A percentile compares a stretch with the other conserved stretches of the same genome.
Conservation (phyloP, 1,140 invertebrate genomes). For the Pachypsylla venusta region DNA sequence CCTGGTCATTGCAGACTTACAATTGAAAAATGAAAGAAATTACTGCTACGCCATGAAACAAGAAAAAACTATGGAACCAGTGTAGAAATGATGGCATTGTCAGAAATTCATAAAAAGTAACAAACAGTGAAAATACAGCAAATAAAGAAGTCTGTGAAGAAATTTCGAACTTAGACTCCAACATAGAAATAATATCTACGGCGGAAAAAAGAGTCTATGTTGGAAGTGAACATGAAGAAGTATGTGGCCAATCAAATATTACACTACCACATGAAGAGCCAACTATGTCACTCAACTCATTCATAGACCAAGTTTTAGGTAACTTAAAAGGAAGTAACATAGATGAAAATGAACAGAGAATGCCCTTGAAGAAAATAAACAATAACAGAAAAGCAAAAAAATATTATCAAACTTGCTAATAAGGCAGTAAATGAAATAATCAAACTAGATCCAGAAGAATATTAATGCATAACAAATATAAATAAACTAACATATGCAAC, state of each 20-base stretch:
- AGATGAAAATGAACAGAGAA: neutral
- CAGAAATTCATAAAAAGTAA: no score
- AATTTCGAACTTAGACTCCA: neutral
- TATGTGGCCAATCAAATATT: neutral
- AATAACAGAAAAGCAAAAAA: neutral
- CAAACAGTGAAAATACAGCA: no score
- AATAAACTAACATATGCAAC: neutral
- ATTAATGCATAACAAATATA: neutral
- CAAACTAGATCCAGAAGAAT: neutral
- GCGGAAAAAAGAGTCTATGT: no score
- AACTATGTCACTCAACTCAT: neutral
- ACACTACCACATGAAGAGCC: neutral
- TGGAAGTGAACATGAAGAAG: no score
- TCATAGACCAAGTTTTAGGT: neutral
- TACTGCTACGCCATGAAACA: no score
- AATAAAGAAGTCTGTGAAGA: no score
- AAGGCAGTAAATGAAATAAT: neutral
- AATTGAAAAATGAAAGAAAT: no score
- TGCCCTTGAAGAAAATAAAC: neutral
- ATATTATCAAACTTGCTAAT: neutral
- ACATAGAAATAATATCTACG: neutral
- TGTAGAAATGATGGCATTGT: no score
- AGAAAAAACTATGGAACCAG: no score
- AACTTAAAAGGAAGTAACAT: neutral
- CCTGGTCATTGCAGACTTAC: no score